These are phyloP conservation scores for Eulithis testata DNA, from an alignment of 2,888 invertebrate species.

Conservation along the genomic window DNA sequence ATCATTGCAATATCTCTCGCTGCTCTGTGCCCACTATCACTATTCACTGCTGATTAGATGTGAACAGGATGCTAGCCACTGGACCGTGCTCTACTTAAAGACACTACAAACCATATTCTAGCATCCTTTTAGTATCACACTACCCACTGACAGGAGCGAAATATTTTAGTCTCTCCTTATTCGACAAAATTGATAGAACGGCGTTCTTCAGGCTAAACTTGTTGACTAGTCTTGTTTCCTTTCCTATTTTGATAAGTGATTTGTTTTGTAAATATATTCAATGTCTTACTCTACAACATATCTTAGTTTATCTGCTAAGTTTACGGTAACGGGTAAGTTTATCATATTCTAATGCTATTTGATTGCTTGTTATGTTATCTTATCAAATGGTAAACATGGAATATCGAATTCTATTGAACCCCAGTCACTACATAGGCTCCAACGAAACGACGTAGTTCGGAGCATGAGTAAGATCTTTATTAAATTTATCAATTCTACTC, in stretches of 20 bases:
- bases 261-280: neutral
- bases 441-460: too few species aligned
- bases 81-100: constrained; percentile 25
- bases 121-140: neutral
- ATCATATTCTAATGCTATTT: neutral
- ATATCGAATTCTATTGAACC: too few species aligned
- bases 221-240: too few species aligned
- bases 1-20: constrained; percentile 27
- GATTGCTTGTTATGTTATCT: constrained; percentile 4
- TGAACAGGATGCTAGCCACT: constrained; percentile 36
- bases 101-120: neutral
- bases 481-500: too few species aligned
- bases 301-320: neutral
- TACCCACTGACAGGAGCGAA: neutral
- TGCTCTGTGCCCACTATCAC: constrained; percentile 15
- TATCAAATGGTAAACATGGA: constrained; percentile 6
- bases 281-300: neutral
- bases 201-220: too few species aligned
- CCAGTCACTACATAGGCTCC: too few species aligned
- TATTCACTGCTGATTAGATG: constrained; percentile 27
- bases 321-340: neutral
- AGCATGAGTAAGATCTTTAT: too few species aligned
- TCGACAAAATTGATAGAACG: too few species aligned
- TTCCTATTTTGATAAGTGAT: neutral
- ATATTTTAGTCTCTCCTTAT: too few species aligned